Base-by-base conservation (phyloP, 2,888 invertebrate genomes). In the Erebia palarica region DNA sequence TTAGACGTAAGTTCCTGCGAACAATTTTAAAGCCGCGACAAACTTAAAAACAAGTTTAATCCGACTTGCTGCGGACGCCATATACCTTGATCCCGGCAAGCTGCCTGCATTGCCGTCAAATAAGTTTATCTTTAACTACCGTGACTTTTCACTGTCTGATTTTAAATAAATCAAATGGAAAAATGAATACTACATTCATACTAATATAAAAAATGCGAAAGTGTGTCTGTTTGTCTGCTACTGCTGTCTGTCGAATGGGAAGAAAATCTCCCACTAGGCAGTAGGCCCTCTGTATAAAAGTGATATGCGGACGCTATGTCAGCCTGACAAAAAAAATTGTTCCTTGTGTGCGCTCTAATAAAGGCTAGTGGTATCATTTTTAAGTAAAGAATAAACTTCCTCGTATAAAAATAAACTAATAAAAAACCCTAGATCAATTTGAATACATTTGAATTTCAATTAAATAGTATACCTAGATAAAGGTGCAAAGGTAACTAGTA, bases 31-130 rank as follows among this genome's bases (percentile, higher is more conserved):
- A 90, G 87, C 89, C 81, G 84, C 87, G 88, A 89, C 91, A 90
- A 92, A 91, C 90, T 91, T 90, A 90, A 90, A 91, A 91, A 91
- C 90, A 90, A 91, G 88, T 91, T 91, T 86, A 91, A 92, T 91
- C 91, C 88, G 82, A 84, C 86, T 89, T 86, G 82, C 88, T 86
- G 84, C 84, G 84, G 82, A 86, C 83, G 86, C 82, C 81, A 81
- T 86, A 84, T 77, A 80, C 79, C 81, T 81, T 78, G 75, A 78
- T 80, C 85, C 81, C 80, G 77, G 82, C 85, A 86, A 88, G 86
- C 84, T 87, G 85, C 84, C 71, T 88, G 86, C 88, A 85, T 81
- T 88, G 85, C 87, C 81, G 88, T 80, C 81, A 85, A 86, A 89
- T 89, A 89, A 88, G 83, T 84, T 47, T 79, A 80, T 76, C 79